Evolutionary conservation across 1,140 invertebrate genomes (phyloP).

Genomic region (Drosophila gunungcola): DNA sequence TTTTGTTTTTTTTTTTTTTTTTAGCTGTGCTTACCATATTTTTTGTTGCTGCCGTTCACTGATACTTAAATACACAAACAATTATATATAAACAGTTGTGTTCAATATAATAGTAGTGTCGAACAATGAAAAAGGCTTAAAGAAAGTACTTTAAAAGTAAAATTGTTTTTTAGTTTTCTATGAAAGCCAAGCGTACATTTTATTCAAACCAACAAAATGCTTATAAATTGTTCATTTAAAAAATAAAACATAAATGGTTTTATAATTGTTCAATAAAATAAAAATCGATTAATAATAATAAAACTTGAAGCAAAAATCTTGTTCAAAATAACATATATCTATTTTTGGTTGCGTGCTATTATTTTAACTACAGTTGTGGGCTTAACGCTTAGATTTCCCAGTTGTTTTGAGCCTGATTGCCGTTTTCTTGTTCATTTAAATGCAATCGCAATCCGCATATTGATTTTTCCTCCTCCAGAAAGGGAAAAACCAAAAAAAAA

Average conservation of each 20-base stretch:
- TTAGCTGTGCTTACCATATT: slow-evolving; percentile 16
- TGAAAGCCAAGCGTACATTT: too few species aligned
- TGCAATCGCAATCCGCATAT: slow-evolving; percentile 66
- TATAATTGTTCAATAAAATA: too few species aligned
- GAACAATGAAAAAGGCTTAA: not conserved
- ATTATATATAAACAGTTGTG: slow-evolving; percentile 1
- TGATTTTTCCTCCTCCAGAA: slow-evolving; percentile 61
- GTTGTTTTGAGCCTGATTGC: slow-evolving; percentile 1
- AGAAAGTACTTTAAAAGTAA: not conserved
- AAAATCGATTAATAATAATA: too few species aligned
- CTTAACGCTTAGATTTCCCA: slow-evolving; percentile 3
- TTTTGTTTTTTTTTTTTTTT: slow-evolving; percentile 31
- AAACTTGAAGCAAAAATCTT: too few species aligned
- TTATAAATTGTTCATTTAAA: too few species aligned
- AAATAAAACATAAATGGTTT: too few species aligned
- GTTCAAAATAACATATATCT: too few species aligned
- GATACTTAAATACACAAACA: slow-evolving; percentile 5
- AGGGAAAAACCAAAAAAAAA: slow-evolving; percentile 19
- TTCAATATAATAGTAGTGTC: not conserved
- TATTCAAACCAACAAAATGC: too few species aligned
- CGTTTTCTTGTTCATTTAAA: slow-evolving; percentile 56
- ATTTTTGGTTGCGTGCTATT: not conserved
- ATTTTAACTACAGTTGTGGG: too few species aligned
- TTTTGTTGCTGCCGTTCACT: slow-evolving; percentile 25
- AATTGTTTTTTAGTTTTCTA: too few species aligned